Percentiles rank a stretch among this genome's conserved stretches.
These are phyloP conservation scores for Poeciliopsis infans DNA, from an alignment of 2,797 vertebrate genomes.

Conservation along the genomic window DNA sequence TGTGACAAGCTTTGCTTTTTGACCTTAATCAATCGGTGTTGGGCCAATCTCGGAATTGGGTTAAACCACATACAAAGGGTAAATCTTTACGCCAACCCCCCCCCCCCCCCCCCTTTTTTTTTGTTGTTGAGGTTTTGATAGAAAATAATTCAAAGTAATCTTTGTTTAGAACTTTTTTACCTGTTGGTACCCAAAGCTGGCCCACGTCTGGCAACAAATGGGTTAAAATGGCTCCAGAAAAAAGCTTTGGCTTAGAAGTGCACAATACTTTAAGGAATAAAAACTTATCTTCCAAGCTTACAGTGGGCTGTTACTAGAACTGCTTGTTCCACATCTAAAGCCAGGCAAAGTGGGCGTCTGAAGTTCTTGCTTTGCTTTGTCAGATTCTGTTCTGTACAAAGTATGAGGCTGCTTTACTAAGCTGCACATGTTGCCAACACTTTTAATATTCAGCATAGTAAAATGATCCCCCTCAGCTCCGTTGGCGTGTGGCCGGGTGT, in stretches of 20 bases:
- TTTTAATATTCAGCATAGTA: slow-evolving; percentile 58
- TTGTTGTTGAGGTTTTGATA: no score
- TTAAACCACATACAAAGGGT: no score
- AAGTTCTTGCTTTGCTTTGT: slow-evolving; percentile 1
- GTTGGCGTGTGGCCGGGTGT: slow-evolving; percentile 48
- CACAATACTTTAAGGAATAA: not conserved
- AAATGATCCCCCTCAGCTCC: slow-evolving; percentile 46
- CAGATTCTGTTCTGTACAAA: not conserved
- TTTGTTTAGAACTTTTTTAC: not conserved
- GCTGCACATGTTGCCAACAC: not conserved
- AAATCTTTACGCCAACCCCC: no score
- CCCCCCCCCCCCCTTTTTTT: no score
- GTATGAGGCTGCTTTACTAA: slow-evolving; percentile 9
- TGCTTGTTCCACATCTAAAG: not conserved
- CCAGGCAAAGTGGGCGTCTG: not conserved
- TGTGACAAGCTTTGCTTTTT: no score
- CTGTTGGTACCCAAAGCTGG: not conserved
- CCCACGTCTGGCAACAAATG: not conserved
- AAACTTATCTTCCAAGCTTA: not conserved
- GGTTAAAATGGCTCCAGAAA: not conserved
- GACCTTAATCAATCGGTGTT: no score
- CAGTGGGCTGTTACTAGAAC: not conserved
- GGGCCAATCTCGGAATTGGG: no score
- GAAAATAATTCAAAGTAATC: not conserved
- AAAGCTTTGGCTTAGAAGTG: not conserved